Evolutionary conservation across 2,888 invertebrate genomes (phyloP), one percentile per base, ranked within the genome.

Genomic region (Frankliniella intonsa): DNA sequence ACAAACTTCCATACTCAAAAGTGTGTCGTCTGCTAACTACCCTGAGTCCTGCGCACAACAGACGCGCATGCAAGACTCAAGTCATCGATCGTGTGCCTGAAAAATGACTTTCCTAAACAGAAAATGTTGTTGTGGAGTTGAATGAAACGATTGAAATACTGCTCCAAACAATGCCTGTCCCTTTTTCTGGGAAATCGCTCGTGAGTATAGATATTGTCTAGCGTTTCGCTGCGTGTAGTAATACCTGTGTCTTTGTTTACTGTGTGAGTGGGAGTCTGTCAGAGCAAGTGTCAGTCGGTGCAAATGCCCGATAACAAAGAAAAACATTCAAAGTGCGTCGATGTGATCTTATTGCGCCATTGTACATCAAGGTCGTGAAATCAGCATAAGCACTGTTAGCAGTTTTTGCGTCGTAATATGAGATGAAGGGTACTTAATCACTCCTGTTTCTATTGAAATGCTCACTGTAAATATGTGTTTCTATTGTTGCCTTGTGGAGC

Each of bases 1-100:
- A 38, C 38, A 38, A 38, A 5, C 38, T 38, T 38, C 38, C 5
- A 38, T 3, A 55, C 55, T 14, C 9, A n/a, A 62, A 76, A 22
- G 69, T 76, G 69, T 25, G 69, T 76, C 69, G 69, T 76, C 69
- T 76, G 69, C 69, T 76, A 76, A 62, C 62, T 62, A 62, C 62
- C 62, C 62, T 25, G 69, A 38, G 22, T 25, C 69, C 69, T 25
- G 69, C 69, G 69, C 69, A 76, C 69, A 3, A 25, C 69, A 76
- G 69, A 76, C 69, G 69, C 69, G 69, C 69, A 76, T 25, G 25
- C 25, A 10, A 25, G 22, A 76, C 12, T 25, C 69, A 76, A 25
- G 69, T 25, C 69, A 76, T 76, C 69, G 69, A 76, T 76, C 69
- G 69, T 10, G 22, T 76, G 69, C 69, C 69, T 76, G 69, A 11